Evolutionary conservation across 2,888 invertebrate genomes (phyloP), one percentile per base, ranked within the genome.

Genomic region (Helicoverpa assulta): DNA sequence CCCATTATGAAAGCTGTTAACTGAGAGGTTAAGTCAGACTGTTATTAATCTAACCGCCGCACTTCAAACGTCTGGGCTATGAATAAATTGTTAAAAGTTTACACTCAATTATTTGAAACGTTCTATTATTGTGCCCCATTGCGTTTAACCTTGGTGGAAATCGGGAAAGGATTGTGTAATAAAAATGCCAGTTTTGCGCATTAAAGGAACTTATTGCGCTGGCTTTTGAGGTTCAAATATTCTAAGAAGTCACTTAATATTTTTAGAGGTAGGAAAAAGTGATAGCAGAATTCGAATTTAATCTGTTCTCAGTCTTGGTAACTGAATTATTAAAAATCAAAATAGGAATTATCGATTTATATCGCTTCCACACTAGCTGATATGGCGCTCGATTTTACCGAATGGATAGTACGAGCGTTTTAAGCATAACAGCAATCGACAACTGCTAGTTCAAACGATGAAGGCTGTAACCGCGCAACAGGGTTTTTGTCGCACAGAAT

Each of bases 141-240:
- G 60, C 58, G 63, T 64, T 61, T 26, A 55, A 67, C 69, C 76
- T 67, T 68, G 40, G 51, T 50, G 40, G 43, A 80, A 76, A 82
- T 67, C 57, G 67, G 55, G 53, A 82, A 80, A 80, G 69, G 69
- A 82, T 80, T 68, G 81, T 58, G 66, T 18, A 70, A 66, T 82
- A 82, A 80, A 82, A 73, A n/a, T 73, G 80, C 65, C 83, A 76
- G 65, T 56, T 57, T 26, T 21, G 29, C 52, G 79, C 66, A 66
- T 82, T 70, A 80, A 56, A 67, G 26, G 52, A 67, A 80, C 14
- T 67, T 64, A 80, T 70, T 54, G 59, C 77, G 40, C 14, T 21
- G 33, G 26, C 10, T 59, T 63, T 63, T 51, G 43, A 57, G 52
- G 53, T 56, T 50, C 37, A n/a, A 21, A 56, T 59, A 55, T 70